Evolutionary conservation across 2,797 vertebrate species (phyloP).

Genomic region (Semaprochilodus insignis): DNA sequence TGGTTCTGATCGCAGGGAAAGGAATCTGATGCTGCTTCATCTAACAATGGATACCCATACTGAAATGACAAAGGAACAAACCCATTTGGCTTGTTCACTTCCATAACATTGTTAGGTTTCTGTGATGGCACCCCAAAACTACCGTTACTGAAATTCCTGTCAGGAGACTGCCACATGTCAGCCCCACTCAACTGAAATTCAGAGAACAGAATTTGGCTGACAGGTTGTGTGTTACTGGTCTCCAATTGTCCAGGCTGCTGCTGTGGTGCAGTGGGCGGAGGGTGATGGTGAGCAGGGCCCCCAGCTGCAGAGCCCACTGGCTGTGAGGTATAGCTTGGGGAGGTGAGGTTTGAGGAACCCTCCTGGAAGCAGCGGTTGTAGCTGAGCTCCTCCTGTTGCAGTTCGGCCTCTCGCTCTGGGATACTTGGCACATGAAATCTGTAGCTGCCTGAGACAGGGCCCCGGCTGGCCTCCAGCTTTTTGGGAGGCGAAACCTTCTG

Average conservation of each 20-base stretch:
- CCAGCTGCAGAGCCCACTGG: constrained; percentile 74
- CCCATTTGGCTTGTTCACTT: constrained; percentile 75
- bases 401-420: constrained; percentile 82
- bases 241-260: constrained; percentile 79
- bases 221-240: constrained; percentile 73
- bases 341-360: constrained; percentile 80
- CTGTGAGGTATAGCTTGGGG: constrained; percentile 92
- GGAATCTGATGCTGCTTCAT: constrained; percentile 78
- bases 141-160: constrained; percentile 87
- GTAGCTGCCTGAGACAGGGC: constrained; percentile 80
- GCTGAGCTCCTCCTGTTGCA: constrained; percentile 83
- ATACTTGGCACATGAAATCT: constrained; percentile 85
- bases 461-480: constrained; percentile 79
- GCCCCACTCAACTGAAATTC: constrained; percentile 85
- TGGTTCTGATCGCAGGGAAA: constrained; percentile 75
- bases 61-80: constrained; percentile 81
- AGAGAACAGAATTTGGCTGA: constrained; percentile 82
- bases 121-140: constrained; percentile 81
- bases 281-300: constrained; percentile 71
- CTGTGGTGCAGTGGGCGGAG: constrained; percentile 71
- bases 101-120: constrained; percentile 81
- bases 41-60: constrained; percentile 85
- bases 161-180: constrained; percentile 84
- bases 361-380: constrained; percentile 88
- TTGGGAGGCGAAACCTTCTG: constrained; percentile 87